A percentile compares a stretch with the other conserved stretches of the same genome.
phyloP scores from a whole-genome alignment of 2,888 invertebrate genomes.

The Melipona beecheii region DNA sequence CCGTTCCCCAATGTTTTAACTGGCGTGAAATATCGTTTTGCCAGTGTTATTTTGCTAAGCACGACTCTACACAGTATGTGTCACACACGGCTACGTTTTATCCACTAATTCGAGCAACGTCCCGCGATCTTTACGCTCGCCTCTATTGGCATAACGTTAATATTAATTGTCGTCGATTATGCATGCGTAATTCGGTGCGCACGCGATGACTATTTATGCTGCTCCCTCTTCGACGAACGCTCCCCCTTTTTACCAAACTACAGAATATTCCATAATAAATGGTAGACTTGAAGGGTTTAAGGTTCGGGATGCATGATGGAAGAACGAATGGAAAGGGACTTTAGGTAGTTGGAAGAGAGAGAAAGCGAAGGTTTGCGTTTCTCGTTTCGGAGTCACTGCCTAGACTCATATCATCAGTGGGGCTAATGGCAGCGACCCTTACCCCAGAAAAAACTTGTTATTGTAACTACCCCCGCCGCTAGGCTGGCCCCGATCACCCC shows the following conservation, averaged over 20 bases:
- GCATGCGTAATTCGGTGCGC: not conserved
- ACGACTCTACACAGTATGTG: not conserved
- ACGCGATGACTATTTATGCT: not conserved
- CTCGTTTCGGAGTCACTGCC: too few species aligned
- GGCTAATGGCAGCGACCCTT: too few species aligned
- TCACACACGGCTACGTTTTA: not conserved
- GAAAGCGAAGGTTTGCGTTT: too few species aligned
- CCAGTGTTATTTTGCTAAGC: not conserved
- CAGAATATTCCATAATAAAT: not conserved
- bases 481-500: too few species aligned
- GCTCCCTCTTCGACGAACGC: not conserved
- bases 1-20: not conserved
- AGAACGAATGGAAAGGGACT: too few species aligned
- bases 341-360: too few species aligned
- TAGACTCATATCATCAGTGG: too few species aligned
- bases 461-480: too few species aligned
- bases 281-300: not conserved
- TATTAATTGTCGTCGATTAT: conserved; percentile 28
- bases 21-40: not conserved
- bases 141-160: not conserved
- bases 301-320: too few species aligned
- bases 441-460: too few species aligned
- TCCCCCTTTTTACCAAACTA: not conserved
- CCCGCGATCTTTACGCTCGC: not conserved
- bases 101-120: not conserved